Conservation (phyloP, 2,113 vertebrate species). For the Stegastes partitus region DNA sequence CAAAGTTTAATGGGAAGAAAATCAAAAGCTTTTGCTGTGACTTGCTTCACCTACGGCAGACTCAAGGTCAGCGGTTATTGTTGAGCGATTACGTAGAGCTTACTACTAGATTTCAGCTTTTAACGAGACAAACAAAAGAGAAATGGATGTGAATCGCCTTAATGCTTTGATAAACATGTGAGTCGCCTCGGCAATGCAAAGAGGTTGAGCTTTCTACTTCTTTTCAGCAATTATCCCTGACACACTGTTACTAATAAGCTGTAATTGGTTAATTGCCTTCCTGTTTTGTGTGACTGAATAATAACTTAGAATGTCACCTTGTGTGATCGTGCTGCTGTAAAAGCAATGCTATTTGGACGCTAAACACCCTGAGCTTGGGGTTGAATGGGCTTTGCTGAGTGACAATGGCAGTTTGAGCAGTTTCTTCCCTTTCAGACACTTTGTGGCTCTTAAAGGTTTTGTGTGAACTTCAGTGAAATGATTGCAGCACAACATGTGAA, state of each 20-base stretch:
- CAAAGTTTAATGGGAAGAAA: background rate
- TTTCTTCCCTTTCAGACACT: conserved; percentile 10
- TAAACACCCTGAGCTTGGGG: background rate
- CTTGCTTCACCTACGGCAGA: background rate
- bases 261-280: conserved; percentile 53
- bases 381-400: conserved; percentile 8
- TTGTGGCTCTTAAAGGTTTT: background rate
- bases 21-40: background rate
- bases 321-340: conserved; percentile 20
- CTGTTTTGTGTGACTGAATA: conserved; percentile 53
- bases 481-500: background rate
- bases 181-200: conserved; percentile 20
- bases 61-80: background rate
- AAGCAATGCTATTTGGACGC: conserved; percentile 1
- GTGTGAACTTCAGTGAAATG: conserved; percentile 14
- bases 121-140: background rate
- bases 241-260: conserved; percentile 38
- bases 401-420: conserved; percentile 4
- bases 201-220: background rate
- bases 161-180: conserved; percentile 10
- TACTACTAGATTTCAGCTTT: background rate
- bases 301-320: conserved; percentile 57
- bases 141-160: background rate
- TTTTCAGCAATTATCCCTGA: conserved; percentile 32
- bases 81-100: background rate